Evolutionary conservation across 2,888 invertebrate genomes (phyloP), one percentile per base, ranked within the genome.

Genomic region (Tricholauxania praeusta): DNA sequence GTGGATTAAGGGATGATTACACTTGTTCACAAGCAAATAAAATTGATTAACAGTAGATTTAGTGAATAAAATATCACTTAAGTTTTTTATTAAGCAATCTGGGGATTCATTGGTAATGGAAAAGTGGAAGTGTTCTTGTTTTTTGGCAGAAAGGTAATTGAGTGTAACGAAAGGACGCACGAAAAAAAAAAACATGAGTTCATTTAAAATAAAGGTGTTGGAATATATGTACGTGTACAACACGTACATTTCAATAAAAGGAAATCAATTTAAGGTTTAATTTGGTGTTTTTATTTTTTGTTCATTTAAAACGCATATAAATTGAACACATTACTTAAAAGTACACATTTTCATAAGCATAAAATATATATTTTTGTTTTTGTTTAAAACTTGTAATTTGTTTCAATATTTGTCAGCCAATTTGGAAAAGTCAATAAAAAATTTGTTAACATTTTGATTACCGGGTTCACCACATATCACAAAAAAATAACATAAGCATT

Each of bases 401-500:
- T 69, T 72, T 72, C 72, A 72, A 77, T 81, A 75, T 80, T 80
- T 81, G 76, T 76, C 71, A 78, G 80, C 80, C 81, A 82, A 82
- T 82, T 82, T 82, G 80, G 76, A 76, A 80, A 78, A 74, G 79
- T 78, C 80, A 81, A 82, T 79, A 81, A 66, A 75, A 73, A 72
- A 78, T 75, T 76, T 77, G 75, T 79, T 79, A 80, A 79, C 80
- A 79, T 79, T 79, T 80, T 81, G 80, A 80, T 80, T 80, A 80
- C 78, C 78, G 78, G 79, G 75, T 76, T 72, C 72, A 68, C 66
- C 77, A 77, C 71, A 72, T 68, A 72, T 60, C 71, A 64, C 69
- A 70, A 57, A 67, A 32, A 39, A 39, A 39, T 39, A 39, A 39
- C 39, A 39, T 39, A 39, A 39, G 8, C 39, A 39, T 39, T 60